Percentiles rank a stretch among this genome's conserved stretches.
Conservation (phyloP, 1,140 invertebrate species). For the Zaprionus davidi region DNA sequence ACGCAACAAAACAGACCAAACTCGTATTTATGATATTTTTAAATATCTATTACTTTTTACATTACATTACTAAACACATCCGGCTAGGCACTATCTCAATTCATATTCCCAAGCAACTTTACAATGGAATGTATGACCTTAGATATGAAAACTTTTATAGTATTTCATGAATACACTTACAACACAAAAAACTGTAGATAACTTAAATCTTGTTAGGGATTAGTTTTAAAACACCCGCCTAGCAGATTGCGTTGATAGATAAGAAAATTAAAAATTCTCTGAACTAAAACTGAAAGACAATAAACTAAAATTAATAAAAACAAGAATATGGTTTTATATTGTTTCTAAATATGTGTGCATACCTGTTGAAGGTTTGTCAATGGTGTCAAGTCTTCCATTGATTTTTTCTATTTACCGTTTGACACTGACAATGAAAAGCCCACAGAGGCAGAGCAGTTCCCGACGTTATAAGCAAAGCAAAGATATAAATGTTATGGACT, state of each 20-base stretch:
- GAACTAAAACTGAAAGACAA: constrained; percentile 75
- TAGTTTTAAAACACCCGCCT: constrained; percentile 27
- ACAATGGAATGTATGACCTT: background rate
- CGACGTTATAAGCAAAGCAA: constrained; percentile 32
- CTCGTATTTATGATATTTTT: too few species aligned
- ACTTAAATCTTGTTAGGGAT: constrained; percentile 13
- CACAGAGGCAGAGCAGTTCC: constrained; percentile 56
- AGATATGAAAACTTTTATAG: constrained; percentile 3
- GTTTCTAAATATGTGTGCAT: constrained; percentile 39
- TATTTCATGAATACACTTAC: constrained; percentile 37
- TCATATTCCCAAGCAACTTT: background rate
- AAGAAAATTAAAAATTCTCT: constrained; percentile 34
- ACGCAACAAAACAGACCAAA: too few species aligned
- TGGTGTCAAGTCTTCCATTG: constrained; percentile 80
- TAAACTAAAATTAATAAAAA: constrained; percentile 46
- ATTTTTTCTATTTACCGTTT: constrained; percentile 63
- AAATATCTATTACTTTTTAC: too few species aligned
- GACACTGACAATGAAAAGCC: constrained; percentile 62
- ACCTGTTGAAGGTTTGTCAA: constrained; percentile 81
- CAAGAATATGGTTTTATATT: background rate
- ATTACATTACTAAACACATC: too few species aligned
- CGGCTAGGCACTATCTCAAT: too few species aligned
- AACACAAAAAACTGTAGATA: constrained; percentile 24
- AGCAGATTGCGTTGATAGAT: constrained; percentile 40
- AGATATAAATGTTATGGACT: constrained; percentile 9